Percentiles rank a stretch among this genome's conserved stretches.
Evolutionary conservation across 1,140 invertebrate genomes (phyloP).

Genomic region (Aleiodes sp.): DNA sequence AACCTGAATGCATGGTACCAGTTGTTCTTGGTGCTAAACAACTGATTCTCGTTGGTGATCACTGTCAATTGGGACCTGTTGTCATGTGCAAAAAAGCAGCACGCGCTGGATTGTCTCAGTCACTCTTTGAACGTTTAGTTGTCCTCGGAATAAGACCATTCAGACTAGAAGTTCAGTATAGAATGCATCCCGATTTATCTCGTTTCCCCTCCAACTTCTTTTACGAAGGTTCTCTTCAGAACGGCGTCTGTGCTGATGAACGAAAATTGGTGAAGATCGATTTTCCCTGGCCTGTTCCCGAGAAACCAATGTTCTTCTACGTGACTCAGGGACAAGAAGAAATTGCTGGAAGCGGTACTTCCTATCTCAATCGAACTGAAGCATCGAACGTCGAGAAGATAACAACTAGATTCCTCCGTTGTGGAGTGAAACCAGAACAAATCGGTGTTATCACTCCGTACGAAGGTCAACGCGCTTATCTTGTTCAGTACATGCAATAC

Average conservation of each 20-base stretch:
- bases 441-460: slow-evolving; percentile 99
- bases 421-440: slow-evolving; percentile 96
- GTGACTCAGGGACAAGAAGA: slow-evolving; percentile 98
- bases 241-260: slow-evolving; percentile 97
- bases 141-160: slow-evolving; percentile 96
- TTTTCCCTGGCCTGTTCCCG: slow-evolving; percentile 96
- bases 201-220: slow-evolving; percentile 99
- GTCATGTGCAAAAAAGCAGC: slow-evolving; percentile 99
- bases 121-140: slow-evolving; percentile 96
- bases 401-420: slow-evolving; percentile 90
- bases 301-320: slow-evolving; percentile 99
- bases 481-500: slow-evolving; percentile 99
- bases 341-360: slow-evolving; percentile 97
- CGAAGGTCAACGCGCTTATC: slow-evolving; percentile 97
- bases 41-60: slow-evolving; percentile 96
- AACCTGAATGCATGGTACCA: slow-evolving; percentile 98
- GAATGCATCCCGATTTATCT: slow-evolving; percentile 98
- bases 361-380: slow-evolving; percentile 98
- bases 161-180: slow-evolving; percentile 96
- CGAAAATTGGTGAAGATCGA: slow-evolving; percentile 89
- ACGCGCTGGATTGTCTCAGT: slow-evolving; percentile 95
- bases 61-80: slow-evolving; percentile 97
- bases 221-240: slow-evolving; percentile 98
- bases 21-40: slow-evolving; percentile 97
- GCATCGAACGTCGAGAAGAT: slow-evolving; percentile 99